Base-by-base conservation (phyloP, 2,797 vertebrate species). In the Sebastes matsubarae region DNA sequence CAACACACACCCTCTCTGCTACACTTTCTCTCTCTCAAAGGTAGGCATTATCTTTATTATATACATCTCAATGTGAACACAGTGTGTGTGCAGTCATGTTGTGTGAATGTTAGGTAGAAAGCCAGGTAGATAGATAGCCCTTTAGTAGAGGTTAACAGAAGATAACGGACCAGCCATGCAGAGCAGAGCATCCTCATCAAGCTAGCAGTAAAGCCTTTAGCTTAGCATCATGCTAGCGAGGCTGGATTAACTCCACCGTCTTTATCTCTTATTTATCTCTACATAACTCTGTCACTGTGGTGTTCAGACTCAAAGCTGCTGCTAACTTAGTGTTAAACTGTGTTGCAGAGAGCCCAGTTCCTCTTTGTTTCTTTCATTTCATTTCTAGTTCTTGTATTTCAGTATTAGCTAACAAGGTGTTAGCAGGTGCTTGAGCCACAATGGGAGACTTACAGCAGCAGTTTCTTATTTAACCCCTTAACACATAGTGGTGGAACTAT, bases 1-100 rank as follows among this genome's bases (percentile, higher is more conserved):
- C 81, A 80, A 93, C 88, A 77, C 81, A 91, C 88, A 88, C 87
- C 88, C 89, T 84, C 89, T 52, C 89, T 79, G 86, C 81, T 16
- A 84, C 36, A 38, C 12, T 38, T 81, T 92, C 87, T 93, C 92
- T 90, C 88, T 92, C 89, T 92, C 72, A 85, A 90, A 94, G 94
- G 94, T 95, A 93, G 46, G 88, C 25, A 55, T 69, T 59, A 4
- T 72, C 0, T 22, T 81, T 77, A 29, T 80, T 59, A 36, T 13
- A 72, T 10, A 2, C 14, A 9, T 46, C 4, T 12, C 25, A 30
- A 46, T 29, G 1, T 25, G 8, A 72, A 16, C 38, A 7, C 27
- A 8, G 7, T 16, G 42, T 46, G 42, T 38, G 36, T 38, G 36
- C 12, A 38, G 36, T 38, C 36, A 13, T 38, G 12, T 38, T 2